Base-by-base conservation (phyloP, 2,113 vertebrate species). In the Esox niger region DNA sequence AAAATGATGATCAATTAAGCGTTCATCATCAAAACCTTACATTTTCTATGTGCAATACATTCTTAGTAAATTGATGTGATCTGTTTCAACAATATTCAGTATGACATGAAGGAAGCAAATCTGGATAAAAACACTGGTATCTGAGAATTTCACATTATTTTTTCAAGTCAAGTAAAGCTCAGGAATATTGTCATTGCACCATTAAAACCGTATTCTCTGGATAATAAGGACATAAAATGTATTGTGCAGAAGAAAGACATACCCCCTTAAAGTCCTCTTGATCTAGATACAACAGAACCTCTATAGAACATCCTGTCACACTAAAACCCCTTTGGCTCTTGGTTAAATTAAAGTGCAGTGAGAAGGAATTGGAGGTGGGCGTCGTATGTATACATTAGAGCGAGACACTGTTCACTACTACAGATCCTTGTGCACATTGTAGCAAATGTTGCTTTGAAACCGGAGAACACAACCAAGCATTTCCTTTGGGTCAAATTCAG, bases 371-470 rank as follows among this genome's bases (percentile, higher is more conserved):
- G 8, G 20, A 52, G 8, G 11, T 15, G n/a, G n/a, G n/a, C n/a
- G n/a, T n/a, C n/a, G n/a, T n/a, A 35, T 58, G n/a, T 68, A 26
- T 71, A 38, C 74, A 68, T 59, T 31, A 68, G 69, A 43, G 54
- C 54, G 54, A 23, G 21, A 62, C 23, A 43, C 23, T 26, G 60
- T 32, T 61, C 20, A 31, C 15, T 35, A 4, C 38, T 17, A 43
- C 38, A 43, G 13, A 43, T 17, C 38, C 17, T 43, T 4, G 38
- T 43, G 38, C 15, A 43, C 38, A 43, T 4, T 0, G 13, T 43
- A 43, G 38, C 13, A 43, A 43, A 43, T n/a, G n/a, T 13, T 43
- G 38, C 1, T 43, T 43, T 43, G 38, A 10, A 43, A 43, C n/a
- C 13, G 38, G 38, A 43, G 17, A 43, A 43, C 38, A 17, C 13